phyloP scores from a whole-genome alignment of 2,888 invertebrate genomes.

The Phyllotreta striolata region DNA sequence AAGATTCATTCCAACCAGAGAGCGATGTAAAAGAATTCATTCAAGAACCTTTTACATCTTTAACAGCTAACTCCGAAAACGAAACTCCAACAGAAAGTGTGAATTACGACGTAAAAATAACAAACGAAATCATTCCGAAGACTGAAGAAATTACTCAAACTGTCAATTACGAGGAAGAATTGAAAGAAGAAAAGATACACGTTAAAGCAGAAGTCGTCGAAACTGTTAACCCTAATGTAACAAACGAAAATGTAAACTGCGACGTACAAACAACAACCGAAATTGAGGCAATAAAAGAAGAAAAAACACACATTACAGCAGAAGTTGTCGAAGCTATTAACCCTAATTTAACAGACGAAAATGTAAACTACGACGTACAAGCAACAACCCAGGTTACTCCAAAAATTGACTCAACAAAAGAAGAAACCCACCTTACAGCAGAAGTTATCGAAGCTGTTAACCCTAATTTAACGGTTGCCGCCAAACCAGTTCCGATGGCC shows the following conservation, averaged over 20 bases:
- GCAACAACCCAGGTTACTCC: too few relatives aligned
- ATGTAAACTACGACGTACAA: too few relatives aligned
- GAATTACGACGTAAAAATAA: constrained; percentile 11
- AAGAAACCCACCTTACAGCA: background rate
- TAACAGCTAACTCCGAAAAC: background rate
- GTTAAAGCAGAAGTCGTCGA: background rate
- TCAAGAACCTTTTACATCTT: background rate
- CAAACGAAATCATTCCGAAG: background rate
- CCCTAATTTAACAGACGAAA: background rate
- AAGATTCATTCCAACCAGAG: constrained; percentile 2
- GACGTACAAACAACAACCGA: too few relatives aligned
- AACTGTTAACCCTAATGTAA: constrained; percentile 12
- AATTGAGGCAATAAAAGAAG: constrained; percentile 5
- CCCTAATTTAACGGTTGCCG: background rate
- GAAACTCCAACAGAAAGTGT: background rate
- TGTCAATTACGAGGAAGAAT: background rate
- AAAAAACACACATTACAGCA: background rate
- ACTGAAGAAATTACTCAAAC: background rate
- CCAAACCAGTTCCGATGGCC: constrained; percentile 20
- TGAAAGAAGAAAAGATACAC: background rate
- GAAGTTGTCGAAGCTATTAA: constrained; percentile 6
- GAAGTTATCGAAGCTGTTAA: constrained; percentile 17
- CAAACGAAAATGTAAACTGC: too few relatives aligned
- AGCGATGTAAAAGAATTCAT: background rate
- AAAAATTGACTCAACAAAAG: background rate